Base-by-base conservation (phyloP, 2,113 vertebrate species). In the Damaliscus lunatus region DNA sequence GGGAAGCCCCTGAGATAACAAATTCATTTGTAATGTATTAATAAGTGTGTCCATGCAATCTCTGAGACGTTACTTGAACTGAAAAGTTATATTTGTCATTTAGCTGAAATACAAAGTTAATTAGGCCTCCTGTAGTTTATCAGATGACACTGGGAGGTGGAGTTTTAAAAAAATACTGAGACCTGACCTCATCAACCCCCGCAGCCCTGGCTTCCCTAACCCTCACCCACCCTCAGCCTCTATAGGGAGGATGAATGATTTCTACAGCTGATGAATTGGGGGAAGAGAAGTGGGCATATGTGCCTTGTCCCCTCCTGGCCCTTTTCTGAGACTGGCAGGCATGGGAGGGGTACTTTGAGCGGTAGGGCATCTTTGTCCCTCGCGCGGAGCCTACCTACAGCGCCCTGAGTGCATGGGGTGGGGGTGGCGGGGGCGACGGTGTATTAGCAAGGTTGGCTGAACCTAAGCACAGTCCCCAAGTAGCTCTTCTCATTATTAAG, bases 361-460 rank as follows among this genome's bases (percentile, higher is more conserved):
- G 3, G 36, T 11, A 23, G 21, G 25, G 17, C 23, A 31, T 23
- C 43, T 84, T 25, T 53, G 62, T 31, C 31, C 78, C 31, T 71
- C 0, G 0, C 1, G 2, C 12, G 5, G n/a, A 40, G 55, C 55
- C 77, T 33, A 17, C 31, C 15, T 13, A 53, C 77, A 31, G 83
- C 14, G n/a, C 2, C 12, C 6, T 8, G n/a, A 52, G 40, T 60
- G 23, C 43, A 2, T 60, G 19, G 7, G 46, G 21, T 2, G 16
- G 52, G 23, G 12, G 59, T 0, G 1, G 3, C 36, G 3, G 5
- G 48, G 43, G 43, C 5, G 17, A 31, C 2, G 36, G 29, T 10
- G 11, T 19, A 3, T 62, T 21, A 31, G 52, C 86, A 81, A 86
- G 86, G 27, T 0, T 27, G 40, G 48, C 46, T 1, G 3, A 10